Percentiles rank a stretch among this genome's conserved stretches.
These are phyloP conservation scores for Sepioteuthis lessoniana DNA, from an alignment of 2,888 invertebrate species.

Conservation along the genomic window DNA sequence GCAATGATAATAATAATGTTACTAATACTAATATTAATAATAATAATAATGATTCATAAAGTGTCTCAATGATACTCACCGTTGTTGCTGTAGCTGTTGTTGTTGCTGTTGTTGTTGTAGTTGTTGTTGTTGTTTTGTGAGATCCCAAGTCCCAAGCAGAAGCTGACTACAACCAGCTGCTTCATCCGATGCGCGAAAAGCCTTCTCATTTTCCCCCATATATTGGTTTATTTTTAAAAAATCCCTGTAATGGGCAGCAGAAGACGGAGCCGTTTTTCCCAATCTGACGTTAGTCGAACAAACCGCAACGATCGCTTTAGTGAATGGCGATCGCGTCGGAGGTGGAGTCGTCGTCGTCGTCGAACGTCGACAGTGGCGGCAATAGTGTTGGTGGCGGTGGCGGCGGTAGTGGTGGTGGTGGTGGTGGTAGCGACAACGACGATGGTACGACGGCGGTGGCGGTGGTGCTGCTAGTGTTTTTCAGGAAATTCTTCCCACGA, in stretches of 20 bases:
- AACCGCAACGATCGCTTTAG: background rate
- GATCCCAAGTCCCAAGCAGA: conserved; percentile 33
- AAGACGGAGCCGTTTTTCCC: background rate
- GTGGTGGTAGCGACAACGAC: background rate
- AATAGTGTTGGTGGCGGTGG: too few species aligned
- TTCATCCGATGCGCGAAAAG: background rate
- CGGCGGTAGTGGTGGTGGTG: background rate
- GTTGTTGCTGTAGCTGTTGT: background rate
- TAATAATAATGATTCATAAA: background rate
- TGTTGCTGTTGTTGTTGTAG: background rate
- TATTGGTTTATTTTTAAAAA: background rate
- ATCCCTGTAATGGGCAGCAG: background rate
- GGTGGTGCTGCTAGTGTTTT: conserved; percentile 2
- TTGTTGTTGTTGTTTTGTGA: background rate
- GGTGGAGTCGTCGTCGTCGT: background rate
- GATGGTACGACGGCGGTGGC: background rate
- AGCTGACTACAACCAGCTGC: background rate
- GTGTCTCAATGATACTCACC: background rate
- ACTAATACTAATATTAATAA: too few species aligned
- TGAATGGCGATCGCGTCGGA: conserved; percentile 9
- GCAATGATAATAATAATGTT: too few species aligned
- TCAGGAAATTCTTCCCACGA: background rate
- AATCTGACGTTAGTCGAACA: background rate
- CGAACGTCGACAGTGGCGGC: background rate
- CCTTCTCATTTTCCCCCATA: conserved; percentile 23